Conservation (phyloP, 2,113 vertebrate species). For the Petrocephalus zakoni region DNA sequence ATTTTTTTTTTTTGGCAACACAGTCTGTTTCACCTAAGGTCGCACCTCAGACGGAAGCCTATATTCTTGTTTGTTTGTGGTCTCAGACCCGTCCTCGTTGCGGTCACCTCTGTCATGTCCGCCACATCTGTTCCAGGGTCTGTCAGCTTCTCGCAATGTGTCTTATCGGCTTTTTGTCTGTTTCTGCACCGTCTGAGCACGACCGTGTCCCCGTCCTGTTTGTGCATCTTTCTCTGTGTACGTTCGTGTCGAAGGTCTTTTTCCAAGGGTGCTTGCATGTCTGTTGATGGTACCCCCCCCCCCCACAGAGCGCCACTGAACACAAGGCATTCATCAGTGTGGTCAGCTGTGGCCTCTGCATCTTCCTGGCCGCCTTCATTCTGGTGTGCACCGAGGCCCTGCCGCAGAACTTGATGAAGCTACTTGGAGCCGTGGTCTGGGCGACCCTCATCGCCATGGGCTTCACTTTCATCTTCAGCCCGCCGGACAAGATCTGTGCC, state of each 20-base stretch:
- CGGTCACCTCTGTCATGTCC: neutral
- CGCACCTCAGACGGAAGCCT: neutral
- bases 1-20: neutral
- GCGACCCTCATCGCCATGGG: slow-evolving; percentile 75
- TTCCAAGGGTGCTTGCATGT: neutral
- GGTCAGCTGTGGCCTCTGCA: slow-evolving; percentile 63
- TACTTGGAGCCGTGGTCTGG: slow-evolving; percentile 73
- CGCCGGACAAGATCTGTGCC: slow-evolving; percentile 32
- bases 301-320: slow-evolving; percentile 41
- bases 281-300: slow-evolving; percentile 1
- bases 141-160: neutral
- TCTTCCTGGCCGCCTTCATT: slow-evolving; percentile 72
- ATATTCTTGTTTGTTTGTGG: neutral
- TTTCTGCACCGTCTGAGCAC: neutral
- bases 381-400: slow-evolving; percentile 75
- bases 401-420: slow-evolving; percentile 66
- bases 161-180: neutral
- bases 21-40: neutral
- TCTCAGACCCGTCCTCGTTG: neutral
- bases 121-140: neutral
- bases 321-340: slow-evolving; percentile 66
- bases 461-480: slow-evolving; percentile 71
- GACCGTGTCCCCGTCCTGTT: neutral
- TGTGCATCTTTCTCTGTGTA: neutral
- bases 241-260: neutral